Evolutionary conservation across 2,113 vertebrate genomes (phyloP), one percentile per base, ranked within the genome.

Genomic region (Oreochromis spilurus): DNA sequence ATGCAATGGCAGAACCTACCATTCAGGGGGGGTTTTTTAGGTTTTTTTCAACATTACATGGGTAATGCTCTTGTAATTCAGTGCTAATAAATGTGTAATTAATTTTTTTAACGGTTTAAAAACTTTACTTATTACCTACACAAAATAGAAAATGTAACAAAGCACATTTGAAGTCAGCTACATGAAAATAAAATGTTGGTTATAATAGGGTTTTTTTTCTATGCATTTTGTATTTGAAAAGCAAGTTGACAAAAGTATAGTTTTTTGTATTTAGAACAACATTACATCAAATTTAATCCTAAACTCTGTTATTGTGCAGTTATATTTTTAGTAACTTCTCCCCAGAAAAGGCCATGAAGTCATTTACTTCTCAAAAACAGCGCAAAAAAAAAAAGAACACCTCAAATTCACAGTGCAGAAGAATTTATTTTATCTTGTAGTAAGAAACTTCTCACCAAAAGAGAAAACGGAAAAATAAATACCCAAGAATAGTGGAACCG

Each of bases 391-490:
- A 17, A 26, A 4, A 53, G 3, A 26, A 53, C 6, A 12, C 8
- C 9, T 57, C 16, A 65, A 82, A 31, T 65, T 89, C 83, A 87
- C 54, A 82, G 40, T 55, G 58, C 40, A 85, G 55, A 89, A 85
- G 58, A 87, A 13, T 94, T 94, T 94, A 93, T 93, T 94, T 79
- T 78, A 75, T 86, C 72, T 81, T 78, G 21, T 86, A 13, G 26
- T 53, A 58, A 81, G 72, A 90, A 88, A 91, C 85, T 84, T 91
- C 92, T 92, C 89, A 93, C 88, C 89, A 67, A 91, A 92, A 89
- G 26, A 92, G 58, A 90, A 43, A 87, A 80, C 19, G 55, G 79
- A 83, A 89, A 86, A 91, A 95, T 95, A 95, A 95, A 95, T 95
- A 94, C 91, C 93, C 53, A 29, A 83, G 48, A 84, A 79, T 24